phyloP scores from a whole-genome alignment of 2,113 vertebrate genomes.

The Thermophis baileyi region DNA sequence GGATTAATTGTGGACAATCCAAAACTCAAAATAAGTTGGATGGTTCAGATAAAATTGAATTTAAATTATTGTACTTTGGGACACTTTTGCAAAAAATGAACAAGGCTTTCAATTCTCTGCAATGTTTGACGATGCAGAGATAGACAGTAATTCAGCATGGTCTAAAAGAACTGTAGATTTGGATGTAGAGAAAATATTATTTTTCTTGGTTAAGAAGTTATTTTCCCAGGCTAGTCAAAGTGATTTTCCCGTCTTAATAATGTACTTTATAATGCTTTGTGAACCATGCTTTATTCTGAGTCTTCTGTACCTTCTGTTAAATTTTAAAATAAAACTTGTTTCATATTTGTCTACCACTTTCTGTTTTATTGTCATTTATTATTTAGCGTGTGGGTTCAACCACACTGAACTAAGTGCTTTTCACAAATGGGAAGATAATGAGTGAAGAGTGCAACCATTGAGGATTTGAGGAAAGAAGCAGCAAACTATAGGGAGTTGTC shows the following conservation, averaged over 20 bases:
- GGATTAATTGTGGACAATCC: conserved; percentile 15
- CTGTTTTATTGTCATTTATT: conserved; percentile 14
- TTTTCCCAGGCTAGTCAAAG: background rate
- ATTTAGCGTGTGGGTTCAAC: conserved; percentile 15
- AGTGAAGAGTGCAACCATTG: background rate
- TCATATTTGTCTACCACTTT: conserved; percentile 27
- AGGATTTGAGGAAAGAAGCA: background rate
- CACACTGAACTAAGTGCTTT: conserved; percentile 18
- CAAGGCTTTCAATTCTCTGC: background rate
- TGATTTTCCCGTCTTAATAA: background rate
- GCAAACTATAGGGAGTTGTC: background rate
- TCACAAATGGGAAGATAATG: conserved; percentile 1
- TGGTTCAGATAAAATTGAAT: conserved; percentile 32
- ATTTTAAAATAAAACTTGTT: conserved; percentile 8
- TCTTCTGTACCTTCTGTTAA: background rate
- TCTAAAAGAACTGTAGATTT: background rate
- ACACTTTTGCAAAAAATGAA: conserved; percentile 31
- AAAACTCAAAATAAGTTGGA: conserved; percentile 28
- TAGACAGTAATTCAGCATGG: background rate
- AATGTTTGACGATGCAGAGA: conserved; percentile 4
- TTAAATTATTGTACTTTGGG: conserved; percentile 7
- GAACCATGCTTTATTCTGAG: conserved; percentile 4
- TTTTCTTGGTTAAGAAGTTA: background rate
- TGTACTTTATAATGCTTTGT: conserved; percentile 5
- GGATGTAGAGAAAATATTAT: background rate